These are phyloP conservation scores for Rhynchophorus ferrugineus DNA, from an alignment of 1,140 invertebrate species.

Conservation along the genomic window DNA sequence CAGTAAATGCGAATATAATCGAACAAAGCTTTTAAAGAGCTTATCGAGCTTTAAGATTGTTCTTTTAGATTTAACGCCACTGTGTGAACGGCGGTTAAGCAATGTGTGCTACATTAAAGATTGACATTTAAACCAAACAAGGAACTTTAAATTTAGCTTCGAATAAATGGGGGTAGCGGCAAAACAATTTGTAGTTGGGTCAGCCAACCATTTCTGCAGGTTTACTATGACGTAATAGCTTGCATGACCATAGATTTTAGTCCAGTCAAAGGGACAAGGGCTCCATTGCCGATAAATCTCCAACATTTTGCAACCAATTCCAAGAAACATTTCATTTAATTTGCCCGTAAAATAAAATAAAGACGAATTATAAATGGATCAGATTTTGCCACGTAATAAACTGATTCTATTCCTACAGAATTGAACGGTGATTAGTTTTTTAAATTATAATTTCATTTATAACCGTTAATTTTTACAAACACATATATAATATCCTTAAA, in stretches of 20 bases:
- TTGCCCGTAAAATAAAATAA: too few species aligned
- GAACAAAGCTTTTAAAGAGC: not conserved
- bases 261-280: constrained; percentile 12
- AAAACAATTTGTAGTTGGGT: constrained; percentile 17
- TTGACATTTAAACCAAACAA: constrained; percentile 19
- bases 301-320: too few species aligned
- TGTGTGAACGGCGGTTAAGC: constrained; percentile 1
- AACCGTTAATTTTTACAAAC: too few species aligned
- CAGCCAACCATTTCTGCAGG: constrained; percentile 19
- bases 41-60: constrained; percentile 7
- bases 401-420: too few species aligned
- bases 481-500: too few species aligned
- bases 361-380: too few species aligned
- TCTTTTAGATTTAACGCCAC: constrained; percentile 6
- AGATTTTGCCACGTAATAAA: too few species aligned
- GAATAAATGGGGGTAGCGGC: constrained; percentile 6
- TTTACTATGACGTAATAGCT: constrained; percentile 32
- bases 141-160: constrained; percentile 7
- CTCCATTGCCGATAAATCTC: too few species aligned
- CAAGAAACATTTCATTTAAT: too few species aligned
- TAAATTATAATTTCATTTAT: too few species aligned
- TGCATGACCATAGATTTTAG: constrained; percentile 29
- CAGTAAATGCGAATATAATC: not conserved
- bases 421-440: too few species aligned
- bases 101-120: constrained; percentile 1